Percentiles rank a stretch among this genome's conserved stretches.
phyloP scores from a whole-genome alignment of 2,797 vertebrate genomes.

The Falco columbarius region DNA sequence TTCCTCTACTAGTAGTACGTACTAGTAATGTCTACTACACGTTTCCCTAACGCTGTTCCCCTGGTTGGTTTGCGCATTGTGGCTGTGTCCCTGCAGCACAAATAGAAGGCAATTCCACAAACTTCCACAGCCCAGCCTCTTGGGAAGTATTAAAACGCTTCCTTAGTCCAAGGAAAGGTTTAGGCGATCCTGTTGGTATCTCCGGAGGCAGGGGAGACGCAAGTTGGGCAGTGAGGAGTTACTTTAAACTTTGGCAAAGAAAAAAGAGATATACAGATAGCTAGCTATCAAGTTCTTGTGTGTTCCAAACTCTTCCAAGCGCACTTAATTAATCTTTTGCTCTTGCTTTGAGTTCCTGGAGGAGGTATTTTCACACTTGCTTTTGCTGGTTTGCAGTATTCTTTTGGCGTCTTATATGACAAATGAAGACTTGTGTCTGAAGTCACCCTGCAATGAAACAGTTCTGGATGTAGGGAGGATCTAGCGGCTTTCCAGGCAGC shows the following conservation, averaged over 20 bases:
- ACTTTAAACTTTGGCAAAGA: constrained; percentile 81
- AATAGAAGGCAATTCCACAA: constrained; percentile 40
- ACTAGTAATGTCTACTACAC: neutral
- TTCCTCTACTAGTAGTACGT: neutral
- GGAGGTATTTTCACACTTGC: constrained; percentile 68
- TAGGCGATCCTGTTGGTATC: neutral
- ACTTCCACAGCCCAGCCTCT: constrained; percentile 35
- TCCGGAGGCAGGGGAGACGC: neutral
- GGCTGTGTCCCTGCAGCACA: constrained; percentile 49
- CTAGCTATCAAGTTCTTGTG: constrained; percentile 60
- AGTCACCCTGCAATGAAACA: constrained; percentile 87
- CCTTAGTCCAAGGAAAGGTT: neutral
- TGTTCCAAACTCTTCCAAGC: constrained; percentile 62
- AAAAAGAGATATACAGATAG: constrained; percentile 49
- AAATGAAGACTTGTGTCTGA: constrained; percentile 98
- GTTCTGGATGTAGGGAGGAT: neutral
- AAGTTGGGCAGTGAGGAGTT: constrained; percentile 68
- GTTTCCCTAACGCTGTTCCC: neutral
- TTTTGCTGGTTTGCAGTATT: constrained; percentile 31
- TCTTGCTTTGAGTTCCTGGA: constrained; percentile 56
- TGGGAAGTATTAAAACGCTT: neutral
- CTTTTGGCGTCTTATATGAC: constrained; percentile 85
- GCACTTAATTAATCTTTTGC: constrained; percentile 41
- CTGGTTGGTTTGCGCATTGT: neutral
- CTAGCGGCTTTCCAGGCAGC: neutral